A percentile compares a stretch with the other conserved stretches of the same genome.
Conservation (phyloP, 2,888 invertebrate genomes). For the Orchesellides sinensis region DNA sequence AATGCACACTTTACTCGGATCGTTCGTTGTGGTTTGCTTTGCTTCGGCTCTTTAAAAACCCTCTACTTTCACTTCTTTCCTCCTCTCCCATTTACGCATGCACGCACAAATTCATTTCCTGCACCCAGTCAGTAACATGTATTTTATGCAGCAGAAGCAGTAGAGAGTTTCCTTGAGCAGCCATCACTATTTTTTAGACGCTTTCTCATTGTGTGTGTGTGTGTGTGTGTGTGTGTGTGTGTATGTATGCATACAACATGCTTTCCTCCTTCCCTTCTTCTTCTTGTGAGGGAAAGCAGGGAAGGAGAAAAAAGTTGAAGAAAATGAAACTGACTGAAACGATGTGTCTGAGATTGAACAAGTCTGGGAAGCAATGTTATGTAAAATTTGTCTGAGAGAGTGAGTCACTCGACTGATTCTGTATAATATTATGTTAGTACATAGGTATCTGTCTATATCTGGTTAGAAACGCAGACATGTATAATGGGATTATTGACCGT, state of each 20-base stretch:
- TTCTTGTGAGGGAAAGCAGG: slow-evolving; percentile 6
- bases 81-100: slow-evolving; percentile 64
- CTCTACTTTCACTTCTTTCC: too few species aligned
- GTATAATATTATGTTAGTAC: background rate
- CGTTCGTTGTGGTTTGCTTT: background rate
- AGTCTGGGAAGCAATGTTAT: background rate
- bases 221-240: too few species aligned
- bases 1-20: too few species aligned
- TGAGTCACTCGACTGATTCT: too few species aligned
- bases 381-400: background rate
- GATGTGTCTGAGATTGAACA: background rate
- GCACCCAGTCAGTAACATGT: too few species aligned
- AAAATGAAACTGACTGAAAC: background rate
- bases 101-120: slow-evolving; percentile 68
- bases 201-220: slow-evolving; percentile 17
- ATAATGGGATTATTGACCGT: slow-evolving; percentile 69
- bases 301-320: slow-evolving; percentile 13
- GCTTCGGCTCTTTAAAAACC: slow-evolving; percentile 15
- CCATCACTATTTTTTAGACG: slow-evolving; percentile 52
- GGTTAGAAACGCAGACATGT: slow-evolving; percentile 36
- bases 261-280: slow-evolving; percentile 20
- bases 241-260: background rate
- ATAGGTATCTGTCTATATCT: background rate
- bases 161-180: slow-evolving; percentile 21
- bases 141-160: slow-evolving; percentile 12